These are phyloP conservation scores for Hippocampus comes DNA, from an alignment of 2,113 vertebrate genomes.

Conservation along the genomic window DNA sequence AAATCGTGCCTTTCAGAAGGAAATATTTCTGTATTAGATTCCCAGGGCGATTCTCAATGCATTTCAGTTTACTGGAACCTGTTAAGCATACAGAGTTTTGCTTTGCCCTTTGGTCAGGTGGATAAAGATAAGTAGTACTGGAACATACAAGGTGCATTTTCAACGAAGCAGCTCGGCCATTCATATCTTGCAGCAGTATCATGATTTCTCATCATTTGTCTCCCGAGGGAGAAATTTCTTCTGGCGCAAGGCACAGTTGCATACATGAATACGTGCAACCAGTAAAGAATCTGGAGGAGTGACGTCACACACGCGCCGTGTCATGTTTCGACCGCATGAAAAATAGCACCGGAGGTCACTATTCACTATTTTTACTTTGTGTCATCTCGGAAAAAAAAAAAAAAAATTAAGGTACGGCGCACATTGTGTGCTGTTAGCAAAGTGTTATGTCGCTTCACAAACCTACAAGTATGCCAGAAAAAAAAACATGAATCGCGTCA, in stretches of 20 bases:
- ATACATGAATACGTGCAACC: neutral
- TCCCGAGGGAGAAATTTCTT: neutral
- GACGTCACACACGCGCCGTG: too few relatives aligned
- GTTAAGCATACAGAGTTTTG: slow-evolving; percentile 6
- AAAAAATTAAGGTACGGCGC: too few relatives aligned
- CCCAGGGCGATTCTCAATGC: slow-evolving; percentile 17
- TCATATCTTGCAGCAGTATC: neutral
- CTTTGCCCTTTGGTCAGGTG: slow-evolving; percentile 1
- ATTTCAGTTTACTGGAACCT: slow-evolving; percentile 18
- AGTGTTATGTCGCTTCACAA: too few relatives aligned
- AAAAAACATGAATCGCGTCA: too few relatives aligned
- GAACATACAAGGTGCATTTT: slow-evolving; percentile 18
- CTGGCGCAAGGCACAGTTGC: neutral
- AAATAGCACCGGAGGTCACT: too few relatives aligned
- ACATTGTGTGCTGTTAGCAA: too few relatives aligned
- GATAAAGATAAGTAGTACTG: slow-evolving; percentile 11
- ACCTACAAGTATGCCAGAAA: too few relatives aligned
- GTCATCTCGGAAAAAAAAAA: too few relatives aligned
- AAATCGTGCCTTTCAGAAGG: neutral
- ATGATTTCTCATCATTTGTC: neutral
- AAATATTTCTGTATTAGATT: slow-evolving; percentile 1
- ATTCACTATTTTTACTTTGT: too few relatives aligned
- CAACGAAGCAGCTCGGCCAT: slow-evolving; percentile 18
- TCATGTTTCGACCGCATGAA: too few relatives aligned
- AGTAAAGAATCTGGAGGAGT: too few relatives aligned